These are phyloP conservation scores for Cygnus olor DNA, from an alignment of 2,797 vertebrate species.

Conservation along the genomic window DNA sequence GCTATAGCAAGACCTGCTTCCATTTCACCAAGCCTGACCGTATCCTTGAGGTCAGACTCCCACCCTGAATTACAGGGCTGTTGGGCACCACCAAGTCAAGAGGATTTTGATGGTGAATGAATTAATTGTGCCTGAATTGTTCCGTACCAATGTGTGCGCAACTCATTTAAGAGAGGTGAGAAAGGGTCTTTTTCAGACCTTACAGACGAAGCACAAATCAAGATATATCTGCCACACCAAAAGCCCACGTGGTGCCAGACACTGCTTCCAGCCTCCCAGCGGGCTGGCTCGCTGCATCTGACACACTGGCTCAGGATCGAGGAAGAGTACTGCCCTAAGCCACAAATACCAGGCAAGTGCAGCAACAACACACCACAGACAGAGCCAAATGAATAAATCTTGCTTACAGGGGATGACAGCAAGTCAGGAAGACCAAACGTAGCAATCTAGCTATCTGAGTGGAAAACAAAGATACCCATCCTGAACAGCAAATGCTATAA, in stretches of 20 bases:
- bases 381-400: slow-evolving; percentile 10
- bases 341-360: background rate
- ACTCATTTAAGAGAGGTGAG: background rate
- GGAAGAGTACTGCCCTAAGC: background rate
- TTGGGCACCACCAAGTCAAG: background rate
- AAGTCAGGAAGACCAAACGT: background rate
- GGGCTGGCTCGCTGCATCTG: background rate
- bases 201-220: fast-evolving
- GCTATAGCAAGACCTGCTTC: background rate
- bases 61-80: background rate
- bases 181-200: background rate
- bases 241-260: background rate
- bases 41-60: background rate
- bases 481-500: background rate
- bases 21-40: background rate
- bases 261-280: background rate
- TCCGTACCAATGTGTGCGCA: fast-evolving
- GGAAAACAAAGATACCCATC: slow-evolving; percentile 4
- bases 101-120: background rate
- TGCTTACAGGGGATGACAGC: background rate
- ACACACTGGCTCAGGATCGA: fast-evolving
- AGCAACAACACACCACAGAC: background rate
- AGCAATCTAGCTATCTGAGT: background rate
- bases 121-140: background rate
- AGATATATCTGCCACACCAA: background rate